phyloP scores from a whole-genome alignment of 2,888 invertebrate genomes.

The Cephalotes varians region DNA sequence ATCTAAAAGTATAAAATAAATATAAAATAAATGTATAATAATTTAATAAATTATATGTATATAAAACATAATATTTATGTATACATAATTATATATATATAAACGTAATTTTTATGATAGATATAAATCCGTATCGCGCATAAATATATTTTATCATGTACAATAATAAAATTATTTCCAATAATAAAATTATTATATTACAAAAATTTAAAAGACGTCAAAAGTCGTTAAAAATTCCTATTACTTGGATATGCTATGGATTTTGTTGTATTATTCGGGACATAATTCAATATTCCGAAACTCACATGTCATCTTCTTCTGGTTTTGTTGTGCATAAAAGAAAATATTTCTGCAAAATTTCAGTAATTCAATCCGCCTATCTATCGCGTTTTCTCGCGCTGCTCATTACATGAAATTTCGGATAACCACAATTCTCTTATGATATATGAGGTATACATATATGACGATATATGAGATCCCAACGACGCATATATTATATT shows the following conservation, averaged over 20 bases:
- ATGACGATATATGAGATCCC: no score
- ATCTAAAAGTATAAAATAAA: neutral
- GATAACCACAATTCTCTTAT: slow-evolving; percentile 9
- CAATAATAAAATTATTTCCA: neutral
- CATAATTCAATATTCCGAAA: neutral
- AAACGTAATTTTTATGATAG: no score
- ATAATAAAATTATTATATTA: neutral
- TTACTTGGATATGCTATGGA: neutral
- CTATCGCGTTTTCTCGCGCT: neutral
- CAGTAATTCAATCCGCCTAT: slow-evolving; percentile 20
- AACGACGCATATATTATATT: slow-evolving; percentile 32
- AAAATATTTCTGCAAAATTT: slow-evolving; percentile 24
- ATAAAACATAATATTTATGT: no score
- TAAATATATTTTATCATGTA: neutral
- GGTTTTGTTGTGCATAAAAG: neutral
- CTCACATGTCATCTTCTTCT: neutral
- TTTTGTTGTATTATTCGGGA: neutral
- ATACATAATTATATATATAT: no score
- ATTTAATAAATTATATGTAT: no score
- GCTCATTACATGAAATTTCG: slow-evolving; percentile 35
- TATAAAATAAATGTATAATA: no score
- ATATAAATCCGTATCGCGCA: neutral
- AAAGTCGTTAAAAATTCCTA: neutral
- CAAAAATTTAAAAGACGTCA: neutral
- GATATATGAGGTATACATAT: no score